Percentiles rank a stretch among this genome's conserved stretches.
Conservation (phyloP, 2,797 vertebrate species). For the Neostethus bicornis region DNA sequence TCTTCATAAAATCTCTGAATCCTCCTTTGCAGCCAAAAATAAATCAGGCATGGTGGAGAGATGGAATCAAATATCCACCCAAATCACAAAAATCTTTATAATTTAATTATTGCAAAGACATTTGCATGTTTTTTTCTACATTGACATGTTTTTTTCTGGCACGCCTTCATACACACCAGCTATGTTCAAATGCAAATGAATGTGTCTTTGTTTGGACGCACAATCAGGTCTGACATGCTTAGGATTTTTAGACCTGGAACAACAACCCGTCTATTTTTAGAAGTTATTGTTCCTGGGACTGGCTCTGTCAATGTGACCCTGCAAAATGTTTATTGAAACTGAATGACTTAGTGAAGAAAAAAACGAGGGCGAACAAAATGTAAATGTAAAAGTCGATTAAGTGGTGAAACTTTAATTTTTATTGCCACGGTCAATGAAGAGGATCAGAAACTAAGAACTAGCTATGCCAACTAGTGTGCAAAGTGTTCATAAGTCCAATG, state of each 20-base stretch:
- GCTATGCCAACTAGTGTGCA: too few species aligned
- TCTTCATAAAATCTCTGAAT: background rate
- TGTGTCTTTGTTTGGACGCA: background rate
- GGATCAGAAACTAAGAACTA: too few species aligned
- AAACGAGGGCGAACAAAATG: too few species aligned
- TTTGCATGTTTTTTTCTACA: background rate
- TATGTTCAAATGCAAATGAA: background rate
- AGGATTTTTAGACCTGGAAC: background rate
- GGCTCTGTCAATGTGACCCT: background rate
- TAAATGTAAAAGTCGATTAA: too few species aligned
- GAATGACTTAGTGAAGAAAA: too few species aligned
- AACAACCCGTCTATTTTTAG: background rate
- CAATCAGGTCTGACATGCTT: background rate
- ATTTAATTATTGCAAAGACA: background rate
- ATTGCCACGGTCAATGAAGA: too few species aligned
- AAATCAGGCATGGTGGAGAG: background rate
- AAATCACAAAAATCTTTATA: background rate
- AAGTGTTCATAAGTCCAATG: too few species aligned
- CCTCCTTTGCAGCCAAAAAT: background rate
- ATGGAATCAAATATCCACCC: background rate
- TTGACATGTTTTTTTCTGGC: background rate
- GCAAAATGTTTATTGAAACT: too few species aligned
- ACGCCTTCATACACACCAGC: background rate
- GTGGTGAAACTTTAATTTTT: too few species aligned
- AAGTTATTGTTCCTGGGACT: background rate